Conservation (phyloP, 1,140 invertebrate species). For the Orchesella cincta region DNA sequence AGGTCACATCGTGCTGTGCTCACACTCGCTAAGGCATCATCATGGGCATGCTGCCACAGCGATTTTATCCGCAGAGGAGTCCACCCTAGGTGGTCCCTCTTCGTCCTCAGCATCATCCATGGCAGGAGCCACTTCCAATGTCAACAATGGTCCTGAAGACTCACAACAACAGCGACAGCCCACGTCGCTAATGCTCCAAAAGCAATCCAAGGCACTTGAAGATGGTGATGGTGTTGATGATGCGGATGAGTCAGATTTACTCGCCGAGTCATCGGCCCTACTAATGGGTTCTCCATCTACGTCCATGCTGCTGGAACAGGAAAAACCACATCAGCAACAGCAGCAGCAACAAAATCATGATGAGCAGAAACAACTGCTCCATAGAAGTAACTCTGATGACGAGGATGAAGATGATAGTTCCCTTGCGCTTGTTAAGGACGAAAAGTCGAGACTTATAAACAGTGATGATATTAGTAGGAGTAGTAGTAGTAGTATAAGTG, state of each 20-base stretch:
- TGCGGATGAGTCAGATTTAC: slow-evolving; percentile 26
- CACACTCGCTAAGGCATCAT: slow-evolving; percentile 49
- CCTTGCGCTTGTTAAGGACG: not conserved
- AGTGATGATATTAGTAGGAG: slow-evolving; percentile 6
- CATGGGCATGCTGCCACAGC: slow-evolving; percentile 48
- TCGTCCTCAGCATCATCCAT: not conserved
- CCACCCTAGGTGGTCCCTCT: slow-evolving; percentile 9
- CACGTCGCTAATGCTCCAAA: not conserved
- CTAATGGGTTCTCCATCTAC: slow-evolving; percentile 23
- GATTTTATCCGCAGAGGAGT: slow-evolving; percentile 25
- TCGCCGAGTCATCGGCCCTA: slow-evolving; percentile 4
- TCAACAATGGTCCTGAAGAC: slow-evolving; percentile 19
- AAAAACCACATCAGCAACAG: not conserved
- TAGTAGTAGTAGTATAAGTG: slow-evolving; percentile 15
- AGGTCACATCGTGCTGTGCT: slow-evolving; percentile 51
- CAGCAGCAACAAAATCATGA: not conserved
- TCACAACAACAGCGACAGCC: not conserved
- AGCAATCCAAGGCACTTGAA: slow-evolving; percentile 25
- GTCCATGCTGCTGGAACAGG: slow-evolving; percentile 7
- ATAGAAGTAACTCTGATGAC: not conserved
- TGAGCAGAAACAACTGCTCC: not conserved
- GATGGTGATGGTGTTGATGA: slow-evolving; percentile 15
- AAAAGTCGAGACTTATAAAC: not conserved
- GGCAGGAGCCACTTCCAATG: slow-evolving; percentile 18
- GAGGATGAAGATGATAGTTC: slow-evolving; percentile 1